These are phyloP conservation scores for Pempheris klunzingeri DNA, from an alignment of 2,797 vertebrate genomes.

Conservation along the genomic window DNA sequence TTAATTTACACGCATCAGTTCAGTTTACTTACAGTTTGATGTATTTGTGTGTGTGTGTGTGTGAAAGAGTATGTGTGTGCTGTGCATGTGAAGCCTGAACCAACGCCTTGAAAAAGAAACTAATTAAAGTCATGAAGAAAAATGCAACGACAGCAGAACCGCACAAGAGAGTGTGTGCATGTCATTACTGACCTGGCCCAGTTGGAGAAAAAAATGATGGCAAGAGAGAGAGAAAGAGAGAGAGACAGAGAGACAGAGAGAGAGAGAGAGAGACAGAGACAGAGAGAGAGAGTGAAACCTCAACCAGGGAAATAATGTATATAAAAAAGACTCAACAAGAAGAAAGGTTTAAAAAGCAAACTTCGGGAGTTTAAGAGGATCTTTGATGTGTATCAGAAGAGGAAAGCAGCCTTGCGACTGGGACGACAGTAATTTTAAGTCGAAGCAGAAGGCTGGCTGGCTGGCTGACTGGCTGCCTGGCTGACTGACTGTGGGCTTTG, in stretches of 20 bases:
- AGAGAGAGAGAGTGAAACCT: constrained; percentile 57
- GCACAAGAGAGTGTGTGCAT: constrained; percentile 72
- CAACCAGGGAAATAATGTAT: constrained; percentile 76
- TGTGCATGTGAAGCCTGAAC: constrained; percentile 59
- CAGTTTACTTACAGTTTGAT: constrained; percentile 42
- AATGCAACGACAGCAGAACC: constrained; percentile 80
- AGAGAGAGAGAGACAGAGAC: constrained; percentile 14
- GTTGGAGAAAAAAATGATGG: constrained; percentile 61
- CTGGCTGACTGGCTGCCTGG: constrained; percentile 80
- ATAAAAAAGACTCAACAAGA: constrained; percentile 78
- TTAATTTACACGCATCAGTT: constrained; percentile 58
- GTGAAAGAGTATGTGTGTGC: constrained; percentile 14
- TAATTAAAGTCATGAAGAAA: constrained; percentile 82
- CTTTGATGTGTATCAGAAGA: constrained; percentile 89
- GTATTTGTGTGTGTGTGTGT: not conserved
- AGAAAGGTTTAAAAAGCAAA: constrained; percentile 85
- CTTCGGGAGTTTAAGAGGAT: constrained; percentile 85
- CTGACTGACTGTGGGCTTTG: constrained; percentile 84
- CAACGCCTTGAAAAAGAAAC: constrained; percentile 74
- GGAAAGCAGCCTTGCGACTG: constrained; percentile 83
- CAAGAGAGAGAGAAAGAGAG: constrained; percentile 38
- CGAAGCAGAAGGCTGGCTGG: constrained; percentile 88
- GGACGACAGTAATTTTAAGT: constrained; percentile 88
- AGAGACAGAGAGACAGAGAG: constrained; percentile 48
- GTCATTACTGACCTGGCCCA: constrained; percentile 78